A percentile compares a stretch with the other conserved stretches of the same genome.
Conservation (phyloP, 2,888 invertebrate species). For the Rotaria socialis region DNA sequence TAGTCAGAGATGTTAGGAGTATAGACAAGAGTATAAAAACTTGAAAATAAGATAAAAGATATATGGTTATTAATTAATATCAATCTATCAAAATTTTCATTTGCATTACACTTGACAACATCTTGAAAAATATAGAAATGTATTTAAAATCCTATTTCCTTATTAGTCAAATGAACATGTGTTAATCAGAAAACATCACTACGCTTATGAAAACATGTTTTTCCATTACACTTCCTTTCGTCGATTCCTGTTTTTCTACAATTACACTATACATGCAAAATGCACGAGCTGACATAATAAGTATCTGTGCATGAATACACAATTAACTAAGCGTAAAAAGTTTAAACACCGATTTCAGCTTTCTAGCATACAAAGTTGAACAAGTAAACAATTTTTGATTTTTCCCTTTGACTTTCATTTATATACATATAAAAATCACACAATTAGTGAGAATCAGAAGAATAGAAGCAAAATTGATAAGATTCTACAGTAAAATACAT, state of each 20-base stretch:
- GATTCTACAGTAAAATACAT: neutral
- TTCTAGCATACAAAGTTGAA: neutral
- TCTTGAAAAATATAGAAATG: neutral
- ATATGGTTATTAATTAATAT: neutral
- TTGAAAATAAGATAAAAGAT: neutral
- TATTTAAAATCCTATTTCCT: neutral
- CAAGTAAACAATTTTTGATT: neutral
- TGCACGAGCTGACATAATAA: neutral
- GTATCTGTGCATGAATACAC: neutral
- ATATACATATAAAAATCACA: conserved; percentile 26
- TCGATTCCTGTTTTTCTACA: neutral
- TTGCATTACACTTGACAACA: neutral
- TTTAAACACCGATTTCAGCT: neutral
- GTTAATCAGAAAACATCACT: neutral
- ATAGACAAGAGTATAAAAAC: no score
- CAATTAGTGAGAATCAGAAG: neutral
- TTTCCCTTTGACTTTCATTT: conserved; percentile 23
- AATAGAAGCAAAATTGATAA: neutral
- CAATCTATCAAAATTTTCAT: neutral
- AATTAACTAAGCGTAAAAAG: neutral
- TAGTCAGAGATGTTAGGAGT: no score
- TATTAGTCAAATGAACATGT: neutral
- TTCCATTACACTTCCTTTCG: neutral
- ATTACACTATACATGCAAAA: neutral
- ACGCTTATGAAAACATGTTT: neutral